Evolutionary conservation across 2,797 vertebrate genomes (phyloP), one percentile per base, ranked within the genome.

Genomic region (Tangara arthus): DNA sequence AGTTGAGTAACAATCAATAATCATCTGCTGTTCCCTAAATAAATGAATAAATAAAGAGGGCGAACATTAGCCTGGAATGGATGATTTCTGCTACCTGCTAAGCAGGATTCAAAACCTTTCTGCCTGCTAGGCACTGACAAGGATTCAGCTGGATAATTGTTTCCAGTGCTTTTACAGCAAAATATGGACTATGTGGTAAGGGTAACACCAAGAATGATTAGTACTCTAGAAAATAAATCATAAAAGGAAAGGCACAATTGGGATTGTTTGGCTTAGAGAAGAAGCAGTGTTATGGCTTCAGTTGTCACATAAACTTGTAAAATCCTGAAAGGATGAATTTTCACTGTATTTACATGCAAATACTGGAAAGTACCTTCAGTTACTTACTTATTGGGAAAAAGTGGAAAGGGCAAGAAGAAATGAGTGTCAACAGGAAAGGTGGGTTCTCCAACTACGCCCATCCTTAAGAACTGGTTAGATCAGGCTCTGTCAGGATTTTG

Each of bases 1-100:
- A 87, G 66, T 1, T 72, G 55, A 92, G 76, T 80, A 85, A 63
- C 28, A 73, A 84, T 88, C 88, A 94, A 86, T 86, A 92, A 86
- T 53, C 15, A 78, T 78, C 63, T 82, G 61, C 41, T 78, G 53
- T 49, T 78, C 32, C 34, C 70, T 56, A 81, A 90, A 70, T 53
- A 65, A 79, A 89, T 82, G n/a, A 76, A 89, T 73, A 55, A 77
- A 82, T 78, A 35, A 82, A 80, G 8, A 72, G 10, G 28, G 41
- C 3, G 12, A 94, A 80, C 28, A 89, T 63, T 57, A 66, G 32
- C 41, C 21, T 80, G 59, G 60, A 87, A 84, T 52, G 47, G 34
- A 89, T 65, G 70, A 59, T 42, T 60, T 86, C 49, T 65, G n/a
- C 57, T 69, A 65, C 28, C 39, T 65, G 60, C 65, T 87, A 90